Conservation (phyloP, 2,113 vertebrate genomes). For the Protobothrops flavoviridis region DNA sequence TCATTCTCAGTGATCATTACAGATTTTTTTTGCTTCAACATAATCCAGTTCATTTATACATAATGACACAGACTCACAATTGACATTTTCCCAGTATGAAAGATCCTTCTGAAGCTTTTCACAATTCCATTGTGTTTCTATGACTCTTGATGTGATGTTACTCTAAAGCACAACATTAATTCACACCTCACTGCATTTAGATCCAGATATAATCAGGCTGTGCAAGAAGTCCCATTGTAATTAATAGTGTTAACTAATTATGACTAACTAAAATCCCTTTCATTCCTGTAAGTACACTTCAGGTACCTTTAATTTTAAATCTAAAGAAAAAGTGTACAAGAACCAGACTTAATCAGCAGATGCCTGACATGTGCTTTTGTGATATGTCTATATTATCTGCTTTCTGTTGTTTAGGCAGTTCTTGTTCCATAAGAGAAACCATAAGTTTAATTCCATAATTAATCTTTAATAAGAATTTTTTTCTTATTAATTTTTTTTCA, state of each 20-base stretch:
- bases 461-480: neutral
- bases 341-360: neutral
- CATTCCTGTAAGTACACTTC: neutral
- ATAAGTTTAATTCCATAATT: neutral
- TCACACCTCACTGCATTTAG: neutral
- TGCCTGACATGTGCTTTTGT: neutral
- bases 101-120: neutral
- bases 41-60: neutral
- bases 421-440: neutral
- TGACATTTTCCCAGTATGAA: neutral
- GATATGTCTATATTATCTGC: neutral
- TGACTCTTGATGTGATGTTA: neutral
- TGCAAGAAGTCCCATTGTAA: neutral
- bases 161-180: neutral
- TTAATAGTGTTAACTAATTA: neutral
- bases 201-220: neutral
- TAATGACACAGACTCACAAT: neutral
- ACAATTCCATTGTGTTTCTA: neutral
- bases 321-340: neutral
- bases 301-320: neutral
- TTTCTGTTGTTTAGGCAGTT: neutral
- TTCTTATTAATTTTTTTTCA: neutral
- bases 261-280: neutral
- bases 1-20: neutral
- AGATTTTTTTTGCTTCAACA: neutral